Evolutionary conservation across 2,888 invertebrate genomes (phyloP).

Genomic region (Thecocarcelia acutangulata): DNA sequence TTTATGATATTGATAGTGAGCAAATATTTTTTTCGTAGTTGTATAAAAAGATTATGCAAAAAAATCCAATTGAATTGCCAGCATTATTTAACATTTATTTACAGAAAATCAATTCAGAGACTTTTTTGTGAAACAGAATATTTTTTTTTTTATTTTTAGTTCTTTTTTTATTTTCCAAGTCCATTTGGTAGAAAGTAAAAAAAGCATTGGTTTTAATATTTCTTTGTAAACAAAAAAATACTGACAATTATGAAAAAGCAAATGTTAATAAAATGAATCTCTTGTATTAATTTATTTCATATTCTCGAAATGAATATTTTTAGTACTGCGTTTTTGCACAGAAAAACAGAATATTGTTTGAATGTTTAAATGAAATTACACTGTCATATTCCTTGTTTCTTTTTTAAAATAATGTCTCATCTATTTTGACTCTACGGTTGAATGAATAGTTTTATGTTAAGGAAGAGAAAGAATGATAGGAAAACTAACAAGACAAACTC

Average conservation of each 20-base stretch:
- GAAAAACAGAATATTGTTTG: conserved; percentile 28
- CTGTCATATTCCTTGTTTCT: background rate
- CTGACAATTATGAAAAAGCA: background rate
- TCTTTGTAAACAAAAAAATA: background rate
- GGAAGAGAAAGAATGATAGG: conserved; percentile 17
- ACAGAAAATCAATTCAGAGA: background rate
- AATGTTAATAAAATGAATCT: background rate
- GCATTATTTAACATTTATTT: no score
- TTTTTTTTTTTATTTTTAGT: background rate
- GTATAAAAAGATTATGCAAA: no score
- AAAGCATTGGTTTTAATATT: background rate
- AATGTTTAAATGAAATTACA: conserved; percentile 20
- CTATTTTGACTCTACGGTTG: conserved; percentile 21
- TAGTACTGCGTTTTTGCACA: conserved; percentile 2
- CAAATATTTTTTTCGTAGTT: no score
- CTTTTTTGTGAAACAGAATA: background rate
- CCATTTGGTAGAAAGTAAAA: background rate
- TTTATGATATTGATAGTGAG: no score
- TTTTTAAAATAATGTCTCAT: background rate
- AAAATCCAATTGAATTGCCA: no score
- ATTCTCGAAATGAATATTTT: background rate
- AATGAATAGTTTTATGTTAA: conserved; percentile 4
- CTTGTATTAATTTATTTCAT: conserved; percentile 1
- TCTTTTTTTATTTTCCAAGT: no score
- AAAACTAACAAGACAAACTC: background rate